Base-by-base conservation (phyloP, 2,113 vertebrate species). In the Pygoscelis adeliae region DNA sequence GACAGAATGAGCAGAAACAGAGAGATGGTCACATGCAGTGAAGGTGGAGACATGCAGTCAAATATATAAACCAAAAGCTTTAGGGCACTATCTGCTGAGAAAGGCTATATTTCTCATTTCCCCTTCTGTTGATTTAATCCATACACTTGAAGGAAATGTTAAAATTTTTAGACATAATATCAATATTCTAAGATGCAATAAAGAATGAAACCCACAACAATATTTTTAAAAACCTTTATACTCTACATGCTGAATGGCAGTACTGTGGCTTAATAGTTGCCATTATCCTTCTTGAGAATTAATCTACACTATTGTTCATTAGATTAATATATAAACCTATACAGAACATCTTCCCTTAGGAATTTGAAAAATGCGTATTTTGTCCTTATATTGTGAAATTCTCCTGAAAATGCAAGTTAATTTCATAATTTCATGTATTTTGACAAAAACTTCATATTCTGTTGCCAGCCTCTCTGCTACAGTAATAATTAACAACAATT, bases 11-110 rank as follows among this genome's bases (percentile, higher is more conserved):
- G 94, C 82, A 97, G 95, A 97, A 97, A 98, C 93, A 98, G 97
- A 98, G 79, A 97, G 96, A 98, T 96, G 96, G 96, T 96, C 94
- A 97, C 95, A 97, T 96, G 95, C 82, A 97, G 87, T 91, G 96
- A 98, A 96, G 95, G 94, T 91, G 90, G 65, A 92, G 19, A 61
- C 69, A 95, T 96, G 89, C 84, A 94, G 49, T 92, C 42, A 97
- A 93, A 90, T 47, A 77, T 3, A 95, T 79, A 76, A 93, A 94
- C 21, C 66, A 72, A 83, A 74, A 87, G 38, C 58, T 77, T 30
- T 96, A 74, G 53, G 58, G 47, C 23, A 63, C 38, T 87, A 47
- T 72, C 59, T 38, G 23, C 25, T 62, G 47, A 62, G 73, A 55
- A 83, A 67, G 47, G 3, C 47, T 83, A 6, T 61, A 89, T 71